phyloP scores from a whole-genome alignment of 2,113 vertebrate species.

The Ochotona curzoniae region DNA sequence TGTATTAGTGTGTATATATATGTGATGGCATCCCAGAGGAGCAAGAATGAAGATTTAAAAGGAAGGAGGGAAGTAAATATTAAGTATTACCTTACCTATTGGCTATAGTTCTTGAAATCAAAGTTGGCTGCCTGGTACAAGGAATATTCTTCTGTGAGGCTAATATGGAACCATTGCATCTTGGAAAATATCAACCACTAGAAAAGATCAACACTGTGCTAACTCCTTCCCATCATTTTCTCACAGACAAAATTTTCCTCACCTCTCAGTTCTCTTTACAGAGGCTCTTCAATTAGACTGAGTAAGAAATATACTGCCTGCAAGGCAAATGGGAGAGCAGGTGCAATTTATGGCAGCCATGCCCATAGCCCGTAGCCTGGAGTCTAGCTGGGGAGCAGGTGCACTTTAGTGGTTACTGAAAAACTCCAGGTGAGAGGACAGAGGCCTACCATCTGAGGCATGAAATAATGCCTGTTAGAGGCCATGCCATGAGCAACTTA shows the following conservation, averaged over 20 bases:
- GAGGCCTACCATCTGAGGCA: background rate
- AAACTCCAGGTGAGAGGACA: background rate
- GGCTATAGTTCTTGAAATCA: background rate
- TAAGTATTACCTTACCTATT: background rate
- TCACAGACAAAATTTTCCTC: background rate
- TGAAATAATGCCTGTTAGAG: background rate
- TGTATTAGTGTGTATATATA: background rate
- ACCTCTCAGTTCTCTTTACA: background rate
- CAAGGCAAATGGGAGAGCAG: background rate
- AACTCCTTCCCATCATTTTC: background rate
- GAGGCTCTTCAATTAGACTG: too few relatives aligned
- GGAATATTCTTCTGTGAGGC: background rate
- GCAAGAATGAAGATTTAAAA: background rate
- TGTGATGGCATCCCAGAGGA: background rate
- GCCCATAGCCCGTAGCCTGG: background rate
- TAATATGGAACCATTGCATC: background rate
- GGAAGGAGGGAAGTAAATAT: background rate
- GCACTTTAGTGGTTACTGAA: background rate
- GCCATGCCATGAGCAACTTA: background rate
- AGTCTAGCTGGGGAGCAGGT: background rate
- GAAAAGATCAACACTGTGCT: background rate
- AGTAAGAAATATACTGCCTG: background rate
- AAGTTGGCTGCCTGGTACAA: background rate
- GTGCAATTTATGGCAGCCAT: background rate
- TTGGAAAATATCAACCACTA: background rate